Base-by-base conservation (phyloP, 2,888 invertebrate species). In the Drosophila melanosoma region DNA sequence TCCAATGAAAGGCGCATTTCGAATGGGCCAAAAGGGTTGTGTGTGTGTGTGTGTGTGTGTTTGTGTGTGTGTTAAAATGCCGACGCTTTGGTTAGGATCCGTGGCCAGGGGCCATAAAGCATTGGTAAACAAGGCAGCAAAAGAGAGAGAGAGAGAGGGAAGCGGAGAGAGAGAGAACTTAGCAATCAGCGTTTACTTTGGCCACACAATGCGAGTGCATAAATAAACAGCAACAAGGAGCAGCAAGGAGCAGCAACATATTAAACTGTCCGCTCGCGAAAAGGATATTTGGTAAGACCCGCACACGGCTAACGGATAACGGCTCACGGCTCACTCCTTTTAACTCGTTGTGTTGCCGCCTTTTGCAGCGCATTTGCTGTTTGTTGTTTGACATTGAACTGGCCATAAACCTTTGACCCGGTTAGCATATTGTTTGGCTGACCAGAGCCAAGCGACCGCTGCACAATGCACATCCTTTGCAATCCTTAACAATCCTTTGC, bases 131-230 rank as follows among this genome's bases (percentile, higher is more conserved):
- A 29, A 29, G 51, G 6, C 29, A 51, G 51, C 15, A 4, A 45
- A 0, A 12, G 10, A 4, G 23, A 23, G 3, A 23, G 15, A 42
- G 6, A 11, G 11, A n/a, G n/a, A 26, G 48, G 12, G 8, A 10
- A 20, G 29, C 17, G 10, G 42, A n/a, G 2, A 33, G 26, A 15
- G 49, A 26, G 20, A 23, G 32, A 20, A 32, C 17, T 36, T 59
- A 11, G 58, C 74, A 74, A 77, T 58, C 78, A 61, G 36, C 71
- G 67, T 87, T 81, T 74, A 69, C 68, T 54, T 62, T 88, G 72
- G 81, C 89, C 90, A 87, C 86, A 86, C 86, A 89, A 87, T 89
- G 78, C 78, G 76, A 84, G 69, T 81, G 87, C 76, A 90, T 85
- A 89, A 87, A 83, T 82, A 87, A 90, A 76, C 82, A 76, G 69